A percentile compares a stretch with the other conserved stretches of the same genome.
These are phyloP conservation scores for Melanotus villosus DNA, from an alignment of 2,888 invertebrate genomes.

Conservation along the genomic window DNA sequence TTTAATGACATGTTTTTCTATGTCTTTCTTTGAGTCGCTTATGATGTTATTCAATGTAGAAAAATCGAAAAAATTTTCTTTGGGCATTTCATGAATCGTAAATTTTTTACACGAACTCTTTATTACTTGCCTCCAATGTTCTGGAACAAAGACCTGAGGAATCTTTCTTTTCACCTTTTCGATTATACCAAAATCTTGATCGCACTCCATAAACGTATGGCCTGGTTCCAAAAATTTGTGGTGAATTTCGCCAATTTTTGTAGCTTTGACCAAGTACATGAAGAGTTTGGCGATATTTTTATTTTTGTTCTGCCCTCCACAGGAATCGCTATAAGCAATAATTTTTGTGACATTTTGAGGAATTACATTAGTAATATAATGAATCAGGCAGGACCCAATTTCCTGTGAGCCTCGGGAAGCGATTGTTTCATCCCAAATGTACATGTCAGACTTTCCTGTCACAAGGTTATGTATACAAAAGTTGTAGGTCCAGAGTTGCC, in stretches of 20 bases:
- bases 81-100: not conserved
- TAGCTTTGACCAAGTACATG: not conserved
- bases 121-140: not conserved
- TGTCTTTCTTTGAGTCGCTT: not conserved
- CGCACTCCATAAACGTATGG: too few species aligned
- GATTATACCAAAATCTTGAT: not conserved
- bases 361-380: not conserved
- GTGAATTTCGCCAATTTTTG: not conserved
- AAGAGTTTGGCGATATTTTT: too few species aligned
- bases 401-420: too few species aligned
- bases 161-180: not conserved
- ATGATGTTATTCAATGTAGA: not conserved
- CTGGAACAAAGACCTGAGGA: not conserved
- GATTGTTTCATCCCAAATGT: too few species aligned
- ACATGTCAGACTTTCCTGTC: too few species aligned
- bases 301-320: too few species aligned
- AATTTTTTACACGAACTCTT: not conserved
- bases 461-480: too few species aligned
- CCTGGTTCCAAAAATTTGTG: not conserved
- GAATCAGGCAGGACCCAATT: too few species aligned
- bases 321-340: too few species aligned
- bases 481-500: too few species aligned
- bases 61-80: not conserved
- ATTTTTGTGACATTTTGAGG: too few species aligned
- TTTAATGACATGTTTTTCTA: slow-evolving; percentile 2